Evolutionary conservation across 2,797 vertebrate genomes (phyloP).

Genomic region (Morus bassanus): DNA sequence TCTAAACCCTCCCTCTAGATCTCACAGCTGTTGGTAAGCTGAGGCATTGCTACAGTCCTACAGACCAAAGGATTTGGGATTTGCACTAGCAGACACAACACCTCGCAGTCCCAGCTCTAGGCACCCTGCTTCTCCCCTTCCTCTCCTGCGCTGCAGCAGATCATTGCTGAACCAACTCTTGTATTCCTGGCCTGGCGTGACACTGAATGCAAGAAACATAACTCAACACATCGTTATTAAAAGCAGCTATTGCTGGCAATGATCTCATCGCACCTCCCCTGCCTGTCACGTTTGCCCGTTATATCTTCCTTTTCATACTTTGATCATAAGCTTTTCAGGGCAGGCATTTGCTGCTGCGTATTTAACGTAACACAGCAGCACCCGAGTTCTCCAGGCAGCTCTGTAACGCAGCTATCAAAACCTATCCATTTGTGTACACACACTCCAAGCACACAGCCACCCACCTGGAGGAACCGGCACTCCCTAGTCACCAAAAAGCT

Average conservation of each 20-base stretch:
- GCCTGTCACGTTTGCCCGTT: neutral
- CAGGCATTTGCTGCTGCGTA: fast-evolving
- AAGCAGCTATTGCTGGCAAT: neutral
- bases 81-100: neutral
- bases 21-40: neutral
- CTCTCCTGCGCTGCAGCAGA: neutral
- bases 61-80: neutral
- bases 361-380: neutral
- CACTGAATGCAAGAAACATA: fast-evolving
- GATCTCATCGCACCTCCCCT: neutral
- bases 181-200: neutral
- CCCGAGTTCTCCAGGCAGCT: neutral
- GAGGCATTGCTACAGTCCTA: neutral
- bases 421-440: neutral
- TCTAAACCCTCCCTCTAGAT: neutral
- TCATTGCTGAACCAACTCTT: neutral
- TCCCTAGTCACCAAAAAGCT: neutral
- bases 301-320: neutral
- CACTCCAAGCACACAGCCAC: neutral
- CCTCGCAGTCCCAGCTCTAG: neutral
- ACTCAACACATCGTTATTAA: neutral
- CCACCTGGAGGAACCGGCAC: neutral
- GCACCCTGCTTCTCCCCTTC: neutral
- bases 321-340: neutral
- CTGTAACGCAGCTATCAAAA: neutral